These are phyloP conservation scores for Anolis sagrei DNA, from an alignment of 2,113 vertebrate species.

Conservation along the genomic window DNA sequence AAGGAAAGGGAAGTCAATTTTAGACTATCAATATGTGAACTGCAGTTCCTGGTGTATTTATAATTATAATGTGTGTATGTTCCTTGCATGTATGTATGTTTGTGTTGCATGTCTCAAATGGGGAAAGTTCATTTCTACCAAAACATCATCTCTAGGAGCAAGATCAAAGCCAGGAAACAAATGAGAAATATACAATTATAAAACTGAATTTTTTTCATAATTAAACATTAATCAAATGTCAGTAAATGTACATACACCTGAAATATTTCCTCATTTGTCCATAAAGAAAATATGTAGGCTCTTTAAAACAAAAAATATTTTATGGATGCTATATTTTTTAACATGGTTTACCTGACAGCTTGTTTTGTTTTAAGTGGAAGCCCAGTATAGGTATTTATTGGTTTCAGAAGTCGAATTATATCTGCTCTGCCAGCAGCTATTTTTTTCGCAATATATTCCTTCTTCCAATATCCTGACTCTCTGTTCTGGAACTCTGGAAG, in stretches of 20 bases:
- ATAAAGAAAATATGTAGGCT: neutral
- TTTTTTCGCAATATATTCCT: constrained; percentile 78
- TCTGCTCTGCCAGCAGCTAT: constrained; percentile 64
- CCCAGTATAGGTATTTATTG: constrained; percentile 79
- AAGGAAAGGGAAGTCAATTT: neutral
- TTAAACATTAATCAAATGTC: neutral
- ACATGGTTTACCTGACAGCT: constrained; percentile 71
- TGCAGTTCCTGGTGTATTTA: neutral
- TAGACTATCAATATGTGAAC: neutral
- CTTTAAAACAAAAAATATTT: constrained; percentile 26
- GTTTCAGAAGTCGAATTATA: constrained; percentile 73
- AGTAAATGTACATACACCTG: neutral
- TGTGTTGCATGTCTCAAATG: neutral
- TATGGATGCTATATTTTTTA: neutral
- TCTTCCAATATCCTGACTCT: constrained; percentile 85
- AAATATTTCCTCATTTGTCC: neutral
- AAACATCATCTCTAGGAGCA: neutral
- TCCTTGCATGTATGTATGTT: neutral
- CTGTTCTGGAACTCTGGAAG: constrained; percentile 57
- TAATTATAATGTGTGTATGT: neutral
- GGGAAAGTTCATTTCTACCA: neutral
- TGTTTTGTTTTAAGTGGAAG: constrained; percentile 80
- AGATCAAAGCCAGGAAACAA: neutral
- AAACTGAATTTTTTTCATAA: neutral
- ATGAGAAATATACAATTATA: neutral